phyloP scores from a whole-genome alignment of 2,888 invertebrate species.

The Molorchus minor region DNA sequence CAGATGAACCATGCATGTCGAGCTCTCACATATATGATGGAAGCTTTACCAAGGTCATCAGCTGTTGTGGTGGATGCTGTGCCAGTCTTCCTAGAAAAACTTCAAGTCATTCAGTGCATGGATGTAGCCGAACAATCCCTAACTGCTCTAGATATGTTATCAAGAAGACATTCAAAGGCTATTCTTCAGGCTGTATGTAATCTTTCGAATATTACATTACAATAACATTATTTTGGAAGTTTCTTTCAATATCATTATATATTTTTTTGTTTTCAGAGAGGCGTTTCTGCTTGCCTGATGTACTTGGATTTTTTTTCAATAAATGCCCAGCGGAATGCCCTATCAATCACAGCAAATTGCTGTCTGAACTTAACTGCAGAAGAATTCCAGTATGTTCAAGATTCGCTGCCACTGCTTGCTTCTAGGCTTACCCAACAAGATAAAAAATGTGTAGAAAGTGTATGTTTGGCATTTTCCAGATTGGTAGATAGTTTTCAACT shows the following conservation, averaged over 20 bases:
- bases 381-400: slow-evolving; percentile 92
- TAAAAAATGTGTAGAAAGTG: slow-evolving; percentile 97
- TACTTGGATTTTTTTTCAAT: slow-evolving; percentile 99
- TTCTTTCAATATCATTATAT: not conserved
- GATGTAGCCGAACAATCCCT: slow-evolving; percentile 99
- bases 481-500: slow-evolving; percentile 96
- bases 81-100: slow-evolving; percentile 95
- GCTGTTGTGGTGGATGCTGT: slow-evolving; percentile 96
- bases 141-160: slow-evolving; percentile 96
- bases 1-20: slow-evolving; percentile 99
- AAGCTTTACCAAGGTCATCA: slow-evolving; percentile 95
- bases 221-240: not conserved
- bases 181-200: slow-evolving; percentile 87
- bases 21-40: slow-evolving; percentile 99
- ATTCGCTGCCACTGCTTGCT: slow-evolving; percentile 87
- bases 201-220: not conserved
- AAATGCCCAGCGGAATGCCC: slow-evolving; percentile 94
- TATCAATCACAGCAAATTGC: slow-evolving; percentile 97
- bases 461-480: slow-evolving; percentile 95
- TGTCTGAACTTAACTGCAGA: slow-evolving; percentile 93
- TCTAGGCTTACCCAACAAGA: slow-evolving; percentile 85
- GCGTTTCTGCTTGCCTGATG: slow-evolving; percentile 94
- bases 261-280: slow-evolving; percentile 71
- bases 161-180: slow-evolving; percentile 94
- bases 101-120: slow-evolving; percentile 99